Evolutionary conservation across 2,113 vertebrate species (phyloP), one percentile per base, ranked within the genome.

Genomic region (Tupaia chinensis): DNA sequence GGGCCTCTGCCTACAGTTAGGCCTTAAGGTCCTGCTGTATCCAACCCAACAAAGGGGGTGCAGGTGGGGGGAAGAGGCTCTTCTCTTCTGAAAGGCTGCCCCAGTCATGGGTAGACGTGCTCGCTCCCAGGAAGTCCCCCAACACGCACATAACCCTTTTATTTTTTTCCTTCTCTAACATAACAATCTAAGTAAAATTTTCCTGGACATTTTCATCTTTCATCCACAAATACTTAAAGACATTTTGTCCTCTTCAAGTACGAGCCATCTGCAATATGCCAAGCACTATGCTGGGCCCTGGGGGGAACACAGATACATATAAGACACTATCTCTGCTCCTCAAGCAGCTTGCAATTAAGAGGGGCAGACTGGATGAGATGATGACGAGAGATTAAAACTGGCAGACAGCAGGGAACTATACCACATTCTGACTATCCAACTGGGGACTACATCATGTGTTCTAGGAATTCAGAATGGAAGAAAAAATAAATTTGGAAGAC

Each of bases 171-270:
- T 44, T 76, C 63, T 69, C 32, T 72, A 92, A 74, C 20, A 88
- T 73, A 73, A 32, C 53, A 77, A 68, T 77, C 32, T 70, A 82
- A 95, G 77, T 63, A 65, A 63, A 61, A n/a, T 95, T 93, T 95
- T 87, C 72, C 70, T 73, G 72, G 25, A 93, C 15, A 63, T 87
- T 87, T 83, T 85, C 22, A 68, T 90, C 66, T 95, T 96, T 93
- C 79, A 72, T 58, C 44, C 27, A 80, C 66, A 94, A 92, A 86
- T 93, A 3, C 34, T 66, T 86, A 56, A 84, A 92, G 78, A 92
- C 58, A 60, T 72, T 78, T 81, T 84, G 61, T 89, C 86, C 60
- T 29, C 32, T 54, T 78, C 70, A 84, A 69, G 53, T 77, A 73
- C 70, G 69, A 79, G 73, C 34, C 53, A 79, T 77, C 32, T 73